A percentile compares a stretch with the other conserved stretches of the same genome.
phyloP scores from a whole-genome alignment of 2,888 invertebrate genomes.

The Cetonia aurata region DNA sequence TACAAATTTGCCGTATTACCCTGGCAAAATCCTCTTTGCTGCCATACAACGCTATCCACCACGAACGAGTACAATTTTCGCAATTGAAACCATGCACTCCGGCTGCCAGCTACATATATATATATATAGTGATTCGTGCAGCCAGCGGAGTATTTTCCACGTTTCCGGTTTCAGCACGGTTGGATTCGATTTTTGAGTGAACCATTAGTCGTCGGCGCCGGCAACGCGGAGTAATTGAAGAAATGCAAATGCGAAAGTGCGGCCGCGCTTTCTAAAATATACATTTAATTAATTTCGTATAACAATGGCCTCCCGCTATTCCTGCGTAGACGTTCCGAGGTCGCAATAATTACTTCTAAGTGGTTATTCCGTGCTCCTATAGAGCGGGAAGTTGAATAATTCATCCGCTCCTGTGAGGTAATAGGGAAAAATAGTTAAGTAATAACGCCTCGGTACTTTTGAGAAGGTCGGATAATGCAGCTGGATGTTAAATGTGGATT shows the following conservation, averaged over 20 bases:
- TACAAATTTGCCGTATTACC: too few species aligned
- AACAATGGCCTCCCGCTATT: not conserved
- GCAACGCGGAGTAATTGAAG: constrained; percentile 18
- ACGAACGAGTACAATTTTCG: too few species aligned
- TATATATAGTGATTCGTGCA: too few species aligned
- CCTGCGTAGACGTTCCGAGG: too few species aligned
- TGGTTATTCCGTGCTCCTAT: constrained; percentile 26
- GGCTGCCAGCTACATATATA: too few species aligned
- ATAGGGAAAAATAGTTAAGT: too few species aligned
- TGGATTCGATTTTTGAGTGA: constrained; percentile 23
- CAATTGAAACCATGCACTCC: too few species aligned
- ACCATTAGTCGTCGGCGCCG: constrained; percentile 28
- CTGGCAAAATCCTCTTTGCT: too few species aligned
- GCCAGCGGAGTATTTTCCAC: not conserved
- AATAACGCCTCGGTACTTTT: too few species aligned
- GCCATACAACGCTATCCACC: too few species aligned
- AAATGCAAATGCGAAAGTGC: constrained; percentile 35
- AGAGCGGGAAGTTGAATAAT: constrained; percentile 22
- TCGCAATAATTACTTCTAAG: constrained; percentile 21
- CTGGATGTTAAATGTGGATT: too few species aligned
- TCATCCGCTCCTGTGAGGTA: not conserved
- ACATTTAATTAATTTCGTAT: constrained; percentile 39
- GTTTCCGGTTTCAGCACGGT: not conserved
- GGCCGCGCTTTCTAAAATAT: constrained; percentile 19
- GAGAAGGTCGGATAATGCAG: too few species aligned